phyloP scores from a whole-genome alignment of 2,113 vertebrate genomes.

The Acanthochromis polyacanthus region DNA sequence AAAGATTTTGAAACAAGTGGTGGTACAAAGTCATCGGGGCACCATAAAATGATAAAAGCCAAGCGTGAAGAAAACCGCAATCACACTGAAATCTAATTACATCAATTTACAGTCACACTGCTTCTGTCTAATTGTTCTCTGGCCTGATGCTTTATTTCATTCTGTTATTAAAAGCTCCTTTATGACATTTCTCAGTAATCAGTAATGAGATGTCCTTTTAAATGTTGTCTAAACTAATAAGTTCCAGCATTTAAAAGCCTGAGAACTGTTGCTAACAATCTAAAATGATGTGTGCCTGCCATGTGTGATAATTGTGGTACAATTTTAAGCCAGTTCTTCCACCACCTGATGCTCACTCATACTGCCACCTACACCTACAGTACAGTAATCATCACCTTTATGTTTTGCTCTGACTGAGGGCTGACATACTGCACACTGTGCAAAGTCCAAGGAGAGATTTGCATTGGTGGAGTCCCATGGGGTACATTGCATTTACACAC shows the following conservation, averaged over 20 bases:
- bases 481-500: constrained; percentile 24
- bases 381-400: constrained; percentile 46
- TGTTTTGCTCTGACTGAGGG: constrained; percentile 43
- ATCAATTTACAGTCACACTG: constrained; percentile 56
- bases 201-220: constrained; percentile 59
- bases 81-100: constrained; percentile 58
- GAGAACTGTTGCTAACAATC: constrained; percentile 34
- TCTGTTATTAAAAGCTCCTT: constrained; percentile 50
- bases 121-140: constrained; percentile 57
- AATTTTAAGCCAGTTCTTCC: constrained; percentile 36
- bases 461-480: constrained; percentile 14
- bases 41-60: constrained; percentile 46
- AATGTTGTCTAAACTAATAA: constrained; percentile 49
- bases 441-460: constrained; percentile 35
- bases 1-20: constrained; percentile 33
- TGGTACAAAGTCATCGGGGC: constrained; percentile 34
- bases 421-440: constrained; percentile 43
- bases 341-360: constrained; percentile 41
- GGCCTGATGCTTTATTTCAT: constrained; percentile 53
- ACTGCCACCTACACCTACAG: constrained; percentile 35
- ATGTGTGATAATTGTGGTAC: constrained; percentile 35
- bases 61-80: constrained; percentile 42
- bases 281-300: not conserved
- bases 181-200: constrained; percentile 57
- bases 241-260: constrained; percentile 44